These are phyloP conservation scores for Callionymus lyra DNA, from an alignment of 2,113 vertebrate species.

Conservation along the genomic window DNA sequence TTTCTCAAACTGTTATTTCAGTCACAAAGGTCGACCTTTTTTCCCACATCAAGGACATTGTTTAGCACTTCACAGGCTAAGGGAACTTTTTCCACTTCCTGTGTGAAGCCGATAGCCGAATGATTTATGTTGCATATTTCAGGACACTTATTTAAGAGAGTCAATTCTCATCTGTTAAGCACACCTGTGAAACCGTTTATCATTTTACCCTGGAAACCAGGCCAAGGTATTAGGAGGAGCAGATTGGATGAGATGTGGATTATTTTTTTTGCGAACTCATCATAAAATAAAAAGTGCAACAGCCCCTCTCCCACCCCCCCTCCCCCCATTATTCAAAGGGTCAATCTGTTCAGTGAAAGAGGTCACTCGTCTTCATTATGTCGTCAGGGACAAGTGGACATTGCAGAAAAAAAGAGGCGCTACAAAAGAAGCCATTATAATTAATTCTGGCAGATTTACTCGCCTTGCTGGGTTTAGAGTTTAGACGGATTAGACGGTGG, in stretches of 20 bases:
- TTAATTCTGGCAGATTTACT: constrained; percentile 67
- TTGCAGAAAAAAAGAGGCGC: constrained; percentile 11
- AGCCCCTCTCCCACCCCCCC: too few relatives aligned
- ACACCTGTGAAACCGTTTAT: constrained; percentile 2
- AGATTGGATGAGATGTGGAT: constrained; percentile 7
- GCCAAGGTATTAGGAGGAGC: constrained; percentile 13
- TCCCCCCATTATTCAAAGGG: constrained; percentile 29
- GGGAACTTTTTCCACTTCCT: constrained; percentile 3
- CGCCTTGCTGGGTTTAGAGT: constrained; percentile 45
- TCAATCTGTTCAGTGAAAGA: constrained; percentile 25
- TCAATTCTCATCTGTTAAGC: constrained; percentile 2
- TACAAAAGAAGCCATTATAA: constrained; percentile 60
- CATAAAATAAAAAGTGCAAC: constrained; percentile 28
- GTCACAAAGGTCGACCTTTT: constrained; percentile 42
- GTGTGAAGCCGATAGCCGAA: constrained; percentile 5
- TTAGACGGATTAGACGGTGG: constrained; percentile 17
- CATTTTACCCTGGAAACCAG: constrained; percentile 19
- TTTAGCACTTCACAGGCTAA: constrained; percentile 6
- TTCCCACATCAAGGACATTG: constrained; percentile 22
- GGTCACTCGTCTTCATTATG: constrained; percentile 42
- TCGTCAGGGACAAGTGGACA: constrained; percentile 38
- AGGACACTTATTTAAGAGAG: constrained; percentile 1
- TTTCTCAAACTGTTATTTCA: constrained; percentile 46
- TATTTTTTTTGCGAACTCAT: constrained; percentile 33
- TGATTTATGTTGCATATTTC: constrained; percentile 19